Evolutionary conservation across 2,888 invertebrate species (phyloP), one percentile per base, ranked within the genome.

Genomic region (Cheilosia urbana): DNA sequence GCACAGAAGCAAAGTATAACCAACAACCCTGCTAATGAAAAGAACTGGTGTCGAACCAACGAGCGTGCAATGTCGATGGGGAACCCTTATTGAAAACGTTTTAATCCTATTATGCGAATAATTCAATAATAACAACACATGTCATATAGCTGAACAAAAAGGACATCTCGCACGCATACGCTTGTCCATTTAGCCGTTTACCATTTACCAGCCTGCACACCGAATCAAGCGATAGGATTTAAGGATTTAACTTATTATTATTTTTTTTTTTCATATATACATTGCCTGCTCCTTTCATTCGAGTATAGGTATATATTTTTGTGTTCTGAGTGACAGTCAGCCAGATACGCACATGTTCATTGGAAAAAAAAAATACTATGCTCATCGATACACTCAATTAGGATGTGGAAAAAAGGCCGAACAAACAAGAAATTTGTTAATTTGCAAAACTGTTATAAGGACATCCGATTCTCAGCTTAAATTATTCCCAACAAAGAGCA

Each of bases 41-140:
- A 76, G 76, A 80, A 81, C 85, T 81, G 77, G 77, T 85, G 81
- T 77, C 72, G 72, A 85, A 63, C 85, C 85, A 81, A 76, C 80
- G 76, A 76, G 76, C 85, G 63, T 85, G 76, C 76, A 81, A 68
- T 85, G 81, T 80, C 81, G 76, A 81, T 68, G 69, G 57, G 63
- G 81, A 81, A 77, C 72, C 85, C 81, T 76, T 85, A 85, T 81
- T 81, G 90, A 90, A 87, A 91, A 90, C 89, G 89, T 91, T 90
- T 90, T 91, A 91, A 91, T 91, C 91, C 91, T 91, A 91, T 91
- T 91, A 91, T 89, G 89, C 88, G 89, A 90, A 91, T 91, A 91
- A 91, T 91, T 91, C 91, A 90, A 90, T 90, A 90, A 91, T 90
- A 91, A 90, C 90, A 90, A 90, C 90, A 91, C 91, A 91, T 91